Evolutionary conservation across 2,888 invertebrate genomes (phyloP).

Genomic region (Agapostemon virescens): DNA sequence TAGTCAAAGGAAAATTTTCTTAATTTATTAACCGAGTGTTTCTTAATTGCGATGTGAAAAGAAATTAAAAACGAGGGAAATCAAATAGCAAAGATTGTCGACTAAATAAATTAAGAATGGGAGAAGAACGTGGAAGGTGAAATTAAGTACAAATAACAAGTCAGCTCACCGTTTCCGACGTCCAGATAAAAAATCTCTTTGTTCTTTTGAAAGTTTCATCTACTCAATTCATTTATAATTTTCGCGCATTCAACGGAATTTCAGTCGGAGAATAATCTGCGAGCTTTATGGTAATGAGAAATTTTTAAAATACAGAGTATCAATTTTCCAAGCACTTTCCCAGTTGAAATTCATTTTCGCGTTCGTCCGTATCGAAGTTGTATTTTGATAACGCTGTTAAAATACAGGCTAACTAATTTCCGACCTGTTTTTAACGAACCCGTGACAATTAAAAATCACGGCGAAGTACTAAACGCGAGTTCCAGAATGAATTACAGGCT

Average conservation of each 20-base stretch:
- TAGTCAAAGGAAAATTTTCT: neutral
- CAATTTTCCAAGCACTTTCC: neutral
- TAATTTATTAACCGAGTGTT: neutral
- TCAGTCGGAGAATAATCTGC: neutral
- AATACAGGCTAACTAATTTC: neutral
- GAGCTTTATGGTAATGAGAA: neutral
- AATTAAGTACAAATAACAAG: neutral
- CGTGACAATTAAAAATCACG: neutral
- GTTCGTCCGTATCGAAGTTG: too few species aligned
- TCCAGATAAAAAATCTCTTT: neutral
- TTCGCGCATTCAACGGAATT: neutral
- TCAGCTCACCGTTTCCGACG: neutral
- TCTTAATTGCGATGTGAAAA: neutral
- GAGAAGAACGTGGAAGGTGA: neutral
- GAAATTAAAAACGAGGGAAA: neutral
- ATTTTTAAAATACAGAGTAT: neutral
- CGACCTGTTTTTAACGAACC: conserved; percentile 6
- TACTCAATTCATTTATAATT: neutral
- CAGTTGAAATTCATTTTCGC: neutral
- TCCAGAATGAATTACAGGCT: neutral
- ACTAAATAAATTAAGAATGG: neutral
- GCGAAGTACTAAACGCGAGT: neutral
- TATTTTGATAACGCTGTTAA: neutral
- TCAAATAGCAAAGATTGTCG: neutral
- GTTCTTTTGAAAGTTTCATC: neutral